A percentile compares a stretch with the other conserved stretches of the same genome.
These are phyloP conservation scores for Drosophila fungiperda DNA, from an alignment of 2,888 invertebrate species.

Conservation along the genomic window DNA sequence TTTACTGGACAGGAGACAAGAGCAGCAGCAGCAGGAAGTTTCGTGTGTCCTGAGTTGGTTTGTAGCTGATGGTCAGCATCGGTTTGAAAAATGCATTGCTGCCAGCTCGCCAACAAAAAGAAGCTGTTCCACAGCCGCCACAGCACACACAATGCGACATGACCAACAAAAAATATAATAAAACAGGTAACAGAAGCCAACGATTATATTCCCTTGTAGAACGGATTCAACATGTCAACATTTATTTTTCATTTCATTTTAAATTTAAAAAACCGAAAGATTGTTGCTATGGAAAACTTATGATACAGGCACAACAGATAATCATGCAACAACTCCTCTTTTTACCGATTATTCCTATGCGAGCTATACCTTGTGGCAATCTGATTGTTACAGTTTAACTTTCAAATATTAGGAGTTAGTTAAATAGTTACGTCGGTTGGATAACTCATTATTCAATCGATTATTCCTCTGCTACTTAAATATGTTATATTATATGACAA, in stretches of 20 bases:
- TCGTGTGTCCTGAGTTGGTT: slow-evolving; percentile 7
- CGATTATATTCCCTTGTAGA: background rate
- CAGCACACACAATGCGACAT: slow-evolving; percentile 35
- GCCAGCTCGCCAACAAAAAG: slow-evolving; percentile 27
- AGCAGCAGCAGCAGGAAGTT: background rate
- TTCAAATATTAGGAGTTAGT: too few species aligned
- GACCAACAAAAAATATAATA: slow-evolving; percentile 6
- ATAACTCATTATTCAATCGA: background rate
- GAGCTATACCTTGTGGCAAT: background rate
- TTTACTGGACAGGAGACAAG: slow-evolving; percentile 3
- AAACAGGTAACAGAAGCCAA: background rate
- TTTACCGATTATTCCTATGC: background rate
- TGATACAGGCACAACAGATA: background rate
- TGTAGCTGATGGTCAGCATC: slow-evolving; percentile 27
- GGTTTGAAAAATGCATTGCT: slow-evolving; percentile 39
- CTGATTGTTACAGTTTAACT: too few species aligned
- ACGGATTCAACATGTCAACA: background rate
- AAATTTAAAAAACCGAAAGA: background rate
- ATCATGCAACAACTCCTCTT: background rate
- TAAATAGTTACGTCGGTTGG: too few species aligned
- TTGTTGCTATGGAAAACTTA: background rate
- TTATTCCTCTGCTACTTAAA: background rate
- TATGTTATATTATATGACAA: too few species aligned
- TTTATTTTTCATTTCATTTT: background rate
- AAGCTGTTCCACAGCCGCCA: slow-evolving; percentile 9